Percentiles rank a stretch among this genome's conserved stretches.
phyloP scores from a whole-genome alignment of 2,888 invertebrate species.

The Hypselothyrea guttata region DNA sequence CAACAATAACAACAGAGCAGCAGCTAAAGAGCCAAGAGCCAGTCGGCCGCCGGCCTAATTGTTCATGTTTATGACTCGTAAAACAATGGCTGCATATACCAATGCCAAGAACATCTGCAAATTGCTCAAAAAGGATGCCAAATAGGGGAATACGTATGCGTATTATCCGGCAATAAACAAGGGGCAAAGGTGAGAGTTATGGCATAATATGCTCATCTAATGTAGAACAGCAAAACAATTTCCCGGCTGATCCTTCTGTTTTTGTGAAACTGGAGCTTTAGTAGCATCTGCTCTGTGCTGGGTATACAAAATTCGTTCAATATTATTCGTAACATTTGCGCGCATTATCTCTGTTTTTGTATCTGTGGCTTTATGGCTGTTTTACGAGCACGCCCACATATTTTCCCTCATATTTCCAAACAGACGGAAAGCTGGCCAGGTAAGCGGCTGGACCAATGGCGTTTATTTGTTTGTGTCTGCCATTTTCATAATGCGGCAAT shows the following conservation, averaged over 20 bases:
- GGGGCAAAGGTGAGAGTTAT: too few relatives aligned
- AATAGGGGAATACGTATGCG: constrained; percentile 34
- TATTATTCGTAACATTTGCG: constrained; percentile 19
- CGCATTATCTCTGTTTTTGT: constrained; percentile 43
- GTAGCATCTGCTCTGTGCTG: background rate
- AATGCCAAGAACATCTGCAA: constrained; percentile 38
- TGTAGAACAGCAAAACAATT: too few relatives aligned
- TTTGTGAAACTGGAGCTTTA: background rate
- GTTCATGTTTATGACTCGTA: constrained; percentile 75
- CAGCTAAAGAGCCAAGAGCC: constrained; percentile 2
- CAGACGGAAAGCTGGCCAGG: background rate
- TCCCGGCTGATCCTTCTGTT: background rate
- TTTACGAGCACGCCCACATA: constrained; percentile 61
- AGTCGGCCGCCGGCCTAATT: constrained; percentile 55
- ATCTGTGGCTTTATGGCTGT: constrained; percentile 53
- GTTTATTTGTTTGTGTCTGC: constrained; percentile 47
- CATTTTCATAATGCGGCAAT: constrained; percentile 64
- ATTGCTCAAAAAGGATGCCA: constrained; percentile 32
- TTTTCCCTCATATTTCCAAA: constrained; percentile 16
- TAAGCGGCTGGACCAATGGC: constrained; percentile 11
- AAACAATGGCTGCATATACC: constrained; percentile 67
- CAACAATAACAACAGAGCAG: constrained; percentile 39
- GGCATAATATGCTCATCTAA: too few relatives aligned
- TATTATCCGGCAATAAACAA: constrained; percentile 15
- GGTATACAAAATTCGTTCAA: constrained; percentile 39